Evolutionary conservation across 2,888 invertebrate species (phyloP).

Genomic region (Limnephilus auricula): DNA sequence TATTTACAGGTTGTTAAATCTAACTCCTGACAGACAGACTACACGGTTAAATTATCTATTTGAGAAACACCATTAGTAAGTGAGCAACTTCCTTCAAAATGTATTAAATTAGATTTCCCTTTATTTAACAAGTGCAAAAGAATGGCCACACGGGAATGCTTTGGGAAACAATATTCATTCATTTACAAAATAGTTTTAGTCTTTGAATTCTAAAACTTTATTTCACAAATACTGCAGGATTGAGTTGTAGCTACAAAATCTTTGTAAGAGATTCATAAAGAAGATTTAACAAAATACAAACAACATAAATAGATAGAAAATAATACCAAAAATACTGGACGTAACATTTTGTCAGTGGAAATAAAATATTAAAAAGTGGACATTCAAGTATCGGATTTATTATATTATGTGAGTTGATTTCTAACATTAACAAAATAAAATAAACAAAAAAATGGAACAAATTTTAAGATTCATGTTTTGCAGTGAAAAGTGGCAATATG

Average conservation of each 20-base stretch:
- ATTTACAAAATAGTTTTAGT: neutral
- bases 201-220: conserved; percentile 1
- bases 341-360: neutral
- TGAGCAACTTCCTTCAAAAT: neutral
- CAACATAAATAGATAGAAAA: conserved; percentile 11
- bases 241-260: neutral
- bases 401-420: neutral
- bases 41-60: neutral
- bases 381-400: neutral
- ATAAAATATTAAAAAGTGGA: neutral
- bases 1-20: neutral
- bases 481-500: conserved; percentile 31
- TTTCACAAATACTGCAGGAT: neutral
- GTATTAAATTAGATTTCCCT: neutral
- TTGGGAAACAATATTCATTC: conserved; percentile 12
- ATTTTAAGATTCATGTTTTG: conserved; percentile 26
- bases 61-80: neutral
- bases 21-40: neutral
- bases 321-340: conserved; percentile 40
- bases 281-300: conserved; percentile 25
- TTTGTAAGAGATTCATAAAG: conserved; percentile 9
- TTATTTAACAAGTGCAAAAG: neutral
- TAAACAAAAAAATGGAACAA: neutral
- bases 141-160: neutral
- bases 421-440: conserved; percentile 2